Evolutionary conservation across 2,113 vertebrate species (phyloP).

Genomic region (Macrotus californicus): DNA sequence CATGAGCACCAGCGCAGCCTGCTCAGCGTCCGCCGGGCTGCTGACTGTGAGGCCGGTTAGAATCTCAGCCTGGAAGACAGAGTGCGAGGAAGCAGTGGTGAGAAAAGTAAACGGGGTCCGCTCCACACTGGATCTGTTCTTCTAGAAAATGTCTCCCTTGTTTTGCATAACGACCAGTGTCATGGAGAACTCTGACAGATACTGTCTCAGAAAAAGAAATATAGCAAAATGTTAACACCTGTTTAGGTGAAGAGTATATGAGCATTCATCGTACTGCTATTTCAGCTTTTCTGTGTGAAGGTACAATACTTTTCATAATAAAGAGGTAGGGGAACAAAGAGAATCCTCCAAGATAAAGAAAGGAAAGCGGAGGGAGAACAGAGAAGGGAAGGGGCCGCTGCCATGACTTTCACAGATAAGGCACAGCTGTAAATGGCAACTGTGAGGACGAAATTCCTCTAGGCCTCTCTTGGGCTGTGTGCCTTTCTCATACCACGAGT

Average conservation of each 20-base stretch:
- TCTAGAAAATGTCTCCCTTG: not conserved
- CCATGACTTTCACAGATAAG: not conserved
- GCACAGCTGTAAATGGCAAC: not conserved
- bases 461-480: not conserved
- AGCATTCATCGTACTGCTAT: not conserved
- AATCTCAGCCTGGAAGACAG: slow-evolving; percentile 89
- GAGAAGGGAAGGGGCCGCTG: not conserved
- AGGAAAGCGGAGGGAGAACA: not conserved
- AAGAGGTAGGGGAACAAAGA: not conserved
- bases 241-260: not conserved
- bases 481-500: not conserved
- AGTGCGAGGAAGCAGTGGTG: not conserved
- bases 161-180: not conserved
- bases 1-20: slow-evolving; percentile 82
- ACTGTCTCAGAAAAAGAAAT: not conserved
- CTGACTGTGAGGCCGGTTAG: slow-evolving; percentile 84
- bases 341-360: not conserved
- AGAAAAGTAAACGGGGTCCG: not conserved
- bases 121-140: not conserved
- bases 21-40: slow-evolving; percentile 82
- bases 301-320: not conserved
- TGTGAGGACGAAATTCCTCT: not conserved
- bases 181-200: not conserved
- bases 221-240: not conserved
- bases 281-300: not conserved